Percentiles rank a stretch among this genome's conserved stretches.
Conservation (phyloP, 2,797 vertebrate species). For the Eutrigla gurnardus region DNA sequence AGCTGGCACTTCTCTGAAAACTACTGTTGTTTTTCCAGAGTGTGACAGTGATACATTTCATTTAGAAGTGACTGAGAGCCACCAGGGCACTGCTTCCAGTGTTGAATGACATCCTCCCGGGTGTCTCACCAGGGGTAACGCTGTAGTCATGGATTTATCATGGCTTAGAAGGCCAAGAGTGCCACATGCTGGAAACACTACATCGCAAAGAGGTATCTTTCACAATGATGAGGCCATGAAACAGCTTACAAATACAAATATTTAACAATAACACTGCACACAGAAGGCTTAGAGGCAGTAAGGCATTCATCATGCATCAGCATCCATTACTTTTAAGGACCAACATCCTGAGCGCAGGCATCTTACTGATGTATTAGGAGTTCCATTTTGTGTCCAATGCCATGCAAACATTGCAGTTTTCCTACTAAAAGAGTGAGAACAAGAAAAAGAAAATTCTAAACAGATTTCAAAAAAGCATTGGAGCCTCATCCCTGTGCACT, state of each 20-base stretch:
- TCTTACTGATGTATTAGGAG: constrained; percentile 8
- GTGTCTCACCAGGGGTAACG: constrained; percentile 14
- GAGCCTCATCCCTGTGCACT: constrained; percentile 56
- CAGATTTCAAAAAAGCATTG: constrained; percentile 32
- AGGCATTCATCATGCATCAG: not conserved
- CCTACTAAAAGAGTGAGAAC: not conserved
- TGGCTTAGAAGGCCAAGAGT: constrained; percentile 7
- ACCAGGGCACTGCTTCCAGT: constrained; percentile 28
- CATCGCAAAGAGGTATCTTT: constrained; percentile 10
- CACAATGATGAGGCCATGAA: not conserved
- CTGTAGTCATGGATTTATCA: constrained; percentile 1
- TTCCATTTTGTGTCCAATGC: constrained; percentile 5
- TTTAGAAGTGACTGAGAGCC: constrained; percentile 40
- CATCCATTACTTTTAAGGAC: not conserved
- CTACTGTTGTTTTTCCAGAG: constrained; percentile 40
- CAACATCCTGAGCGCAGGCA: not conserved
- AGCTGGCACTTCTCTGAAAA: constrained; percentile 32
- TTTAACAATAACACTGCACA: not conserved
- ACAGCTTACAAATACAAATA: not conserved
- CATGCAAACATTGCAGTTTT: constrained; percentile 10
- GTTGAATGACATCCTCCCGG: constrained; percentile 23
- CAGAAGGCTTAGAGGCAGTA: not conserved
- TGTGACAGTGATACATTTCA: constrained; percentile 42
- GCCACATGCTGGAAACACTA: not conserved
- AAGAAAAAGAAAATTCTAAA: constrained; percentile 24